These are phyloP conservation scores for Argopecten irradians DNA, from an alignment of 1,140 invertebrate genomes.

Conservation along the genomic window DNA sequence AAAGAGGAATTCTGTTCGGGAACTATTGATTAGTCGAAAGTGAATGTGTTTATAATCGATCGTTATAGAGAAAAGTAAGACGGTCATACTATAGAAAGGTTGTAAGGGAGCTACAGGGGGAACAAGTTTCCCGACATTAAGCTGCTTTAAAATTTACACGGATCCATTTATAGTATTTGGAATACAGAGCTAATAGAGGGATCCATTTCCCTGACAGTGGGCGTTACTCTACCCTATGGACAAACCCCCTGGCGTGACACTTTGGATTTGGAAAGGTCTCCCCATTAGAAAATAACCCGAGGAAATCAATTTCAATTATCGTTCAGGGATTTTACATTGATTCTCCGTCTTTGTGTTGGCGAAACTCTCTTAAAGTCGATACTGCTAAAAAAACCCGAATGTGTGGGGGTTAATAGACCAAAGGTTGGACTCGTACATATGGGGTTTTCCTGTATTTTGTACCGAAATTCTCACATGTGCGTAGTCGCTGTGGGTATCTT, in stretches of 20 bases:
- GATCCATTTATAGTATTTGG: not conserved
- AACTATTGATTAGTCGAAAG: slow-evolving; percentile 1
- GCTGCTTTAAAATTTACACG: not conserved
- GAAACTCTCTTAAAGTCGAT: not conserved
- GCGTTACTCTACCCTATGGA: not conserved
- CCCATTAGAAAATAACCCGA: not conserved
- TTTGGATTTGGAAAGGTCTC: not conserved
- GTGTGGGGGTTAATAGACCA: not conserved
- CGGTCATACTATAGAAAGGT: not conserved
- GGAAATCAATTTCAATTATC: slow-evolving; percentile 18
- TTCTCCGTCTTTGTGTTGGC: not conserved
- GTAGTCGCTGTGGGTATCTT: not conserved
- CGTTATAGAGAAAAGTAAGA: not conserved
- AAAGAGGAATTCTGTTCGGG: too few species aligned
- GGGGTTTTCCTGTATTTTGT: not conserved
- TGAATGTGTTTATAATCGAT: not conserved
- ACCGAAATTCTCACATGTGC: not conserved
- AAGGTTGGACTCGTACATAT: too few species aligned
- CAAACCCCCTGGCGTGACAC: not conserved
- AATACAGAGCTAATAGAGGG: too few species aligned
- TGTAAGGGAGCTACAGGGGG: not conserved
- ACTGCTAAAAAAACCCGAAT: not conserved
- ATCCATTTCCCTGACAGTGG: not conserved
- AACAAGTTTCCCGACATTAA: not conserved
- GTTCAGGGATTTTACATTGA: slow-evolving; percentile 7